A percentile compares a stretch with the other conserved stretches of the same genome.
Conservation (phyloP, 2,113 vertebrate species). For the Daphoenositta chrysoptera region DNA sequence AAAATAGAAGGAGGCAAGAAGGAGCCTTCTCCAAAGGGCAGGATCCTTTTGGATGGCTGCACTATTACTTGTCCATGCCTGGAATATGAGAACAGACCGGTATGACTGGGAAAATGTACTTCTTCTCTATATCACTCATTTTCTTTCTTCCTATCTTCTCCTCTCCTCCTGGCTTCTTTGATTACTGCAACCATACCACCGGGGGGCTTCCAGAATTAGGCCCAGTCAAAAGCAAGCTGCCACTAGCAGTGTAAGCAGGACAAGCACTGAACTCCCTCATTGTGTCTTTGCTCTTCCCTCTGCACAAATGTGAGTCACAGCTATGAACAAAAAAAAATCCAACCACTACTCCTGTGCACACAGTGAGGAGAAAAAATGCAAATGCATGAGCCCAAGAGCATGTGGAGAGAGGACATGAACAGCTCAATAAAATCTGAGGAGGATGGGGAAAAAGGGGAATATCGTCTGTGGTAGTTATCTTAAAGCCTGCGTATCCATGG, state of each 20-base stretch:
- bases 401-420: neutral
- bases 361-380: neutral
- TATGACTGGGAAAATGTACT: constrained; percentile 46
- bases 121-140: neutral
- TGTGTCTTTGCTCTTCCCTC: neutral
- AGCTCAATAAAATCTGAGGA: neutral
- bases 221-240: neutral
- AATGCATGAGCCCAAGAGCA: neutral
- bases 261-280: neutral
- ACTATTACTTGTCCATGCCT: constrained; percentile 87
- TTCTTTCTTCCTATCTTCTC: neutral
- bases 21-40: constrained; percentile 83
- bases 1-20: constrained; percentile 84
- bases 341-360: too few species aligned
- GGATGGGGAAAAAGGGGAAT: neutral
- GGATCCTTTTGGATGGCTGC: constrained; percentile 82
- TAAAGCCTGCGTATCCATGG: neutral
- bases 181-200: neutral
- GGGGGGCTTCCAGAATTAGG: neutral
- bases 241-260: neutral
- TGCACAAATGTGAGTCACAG: neutral
- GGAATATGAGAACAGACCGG: constrained; percentile 88
- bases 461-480: neutral
- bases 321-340: neutral
- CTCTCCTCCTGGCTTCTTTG: neutral